Conservation (phyloP, 2,797 vertebrate genomes). For the Hemitrygon akajei region DNA sequence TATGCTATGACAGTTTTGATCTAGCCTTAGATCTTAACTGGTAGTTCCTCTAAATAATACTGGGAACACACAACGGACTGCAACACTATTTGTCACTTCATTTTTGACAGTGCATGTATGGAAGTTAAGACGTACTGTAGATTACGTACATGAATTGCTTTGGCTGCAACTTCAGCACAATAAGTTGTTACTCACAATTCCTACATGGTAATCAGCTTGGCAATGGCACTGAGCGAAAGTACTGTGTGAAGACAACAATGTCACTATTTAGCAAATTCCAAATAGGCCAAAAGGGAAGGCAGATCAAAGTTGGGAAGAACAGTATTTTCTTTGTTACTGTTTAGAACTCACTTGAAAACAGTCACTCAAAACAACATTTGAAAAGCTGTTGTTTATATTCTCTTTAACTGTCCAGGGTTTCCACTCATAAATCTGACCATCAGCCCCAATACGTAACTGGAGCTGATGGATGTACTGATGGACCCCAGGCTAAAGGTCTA, state of each 20-base stretch:
- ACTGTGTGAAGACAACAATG: neutral
- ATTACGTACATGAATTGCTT: no score
- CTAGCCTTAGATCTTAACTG: no score
- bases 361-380: neutral
- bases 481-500: neutral
- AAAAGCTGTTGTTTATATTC: neutral
- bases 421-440: neutral
- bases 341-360: neutral
- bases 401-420: neutral
- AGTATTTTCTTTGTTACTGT: neutral
- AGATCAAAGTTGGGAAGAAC: neutral
- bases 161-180: neutral
- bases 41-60: no score
- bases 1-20: no score
- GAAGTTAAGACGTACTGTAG: no score
- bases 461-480: neutral
- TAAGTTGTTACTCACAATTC: neutral
- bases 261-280: neutral
- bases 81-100: no score
- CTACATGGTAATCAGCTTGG: neutral
- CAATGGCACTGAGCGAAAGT: neutral
- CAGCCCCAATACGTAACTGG: neutral
- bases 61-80: no score
- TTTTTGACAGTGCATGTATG: no score
- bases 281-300: neutral